These are phyloP conservation scores for Apotomis turbidana DNA, from an alignment of 2,888 invertebrate species.

Conservation along the genomic window DNA sequence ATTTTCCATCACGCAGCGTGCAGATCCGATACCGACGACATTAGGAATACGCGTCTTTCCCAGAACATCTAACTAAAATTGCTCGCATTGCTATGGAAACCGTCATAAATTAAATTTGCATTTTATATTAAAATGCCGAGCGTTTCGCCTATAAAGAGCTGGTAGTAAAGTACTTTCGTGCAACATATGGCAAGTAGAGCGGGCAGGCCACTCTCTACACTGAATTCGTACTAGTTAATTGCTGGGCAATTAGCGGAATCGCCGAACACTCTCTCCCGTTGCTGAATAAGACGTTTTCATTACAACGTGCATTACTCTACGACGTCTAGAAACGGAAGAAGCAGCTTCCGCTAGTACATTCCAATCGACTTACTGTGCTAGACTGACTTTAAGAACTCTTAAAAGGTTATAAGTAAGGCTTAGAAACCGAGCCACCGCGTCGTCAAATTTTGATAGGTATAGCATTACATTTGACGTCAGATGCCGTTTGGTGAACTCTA, in stretches of 20 bases:
- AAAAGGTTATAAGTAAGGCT: conserved; percentile 2
- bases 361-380: conserved; percentile 6
- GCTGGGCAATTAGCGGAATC: conserved; percentile 71
- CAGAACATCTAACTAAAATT: background rate
- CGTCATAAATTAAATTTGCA: conserved; percentile 49
- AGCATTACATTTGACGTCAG: too few species aligned
- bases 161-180: conserved; percentile 75
- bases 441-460: too few species aligned
- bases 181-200: conserved; percentile 82
- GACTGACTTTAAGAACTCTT: conserved; percentile 5
- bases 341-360: conserved; percentile 5
- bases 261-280: conserved; percentile 67
- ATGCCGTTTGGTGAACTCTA: too few species aligned
- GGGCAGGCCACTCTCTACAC: conserved; percentile 78
- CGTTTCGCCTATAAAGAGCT: conserved; percentile 65
- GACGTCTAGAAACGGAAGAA: conserved; percentile 34
- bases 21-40: background rate
- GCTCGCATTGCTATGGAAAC: conserved; percentile 19
- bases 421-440: too few species aligned
- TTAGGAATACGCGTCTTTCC: background rate
- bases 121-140: conserved; percentile 48
- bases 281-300: conserved; percentile 47
- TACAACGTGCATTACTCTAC: conserved; percentile 16
- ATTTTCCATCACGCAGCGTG: conserved; percentile 10
- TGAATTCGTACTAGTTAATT: conserved; percentile 78